Base-by-base conservation (phyloP, 2,797 vertebrate genomes). In the Anguilla megastoma region DNA sequence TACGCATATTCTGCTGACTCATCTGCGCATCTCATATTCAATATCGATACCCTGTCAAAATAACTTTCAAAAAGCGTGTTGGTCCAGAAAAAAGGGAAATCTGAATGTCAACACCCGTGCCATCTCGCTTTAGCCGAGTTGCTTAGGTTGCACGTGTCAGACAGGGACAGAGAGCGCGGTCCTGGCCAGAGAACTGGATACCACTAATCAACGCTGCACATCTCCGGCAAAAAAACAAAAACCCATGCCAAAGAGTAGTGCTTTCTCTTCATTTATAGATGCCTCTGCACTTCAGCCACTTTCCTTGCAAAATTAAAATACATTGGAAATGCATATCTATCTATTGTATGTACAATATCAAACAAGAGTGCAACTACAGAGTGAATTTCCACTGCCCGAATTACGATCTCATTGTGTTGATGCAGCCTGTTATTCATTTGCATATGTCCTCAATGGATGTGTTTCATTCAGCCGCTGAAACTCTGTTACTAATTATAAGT, bases 311-410 rank as follows among this genome's bases (percentile, higher is more conserved):
- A 93, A 92, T 93, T 90, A 95, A 94, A 95, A 94, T 94, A 96
- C 95, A 96, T 94, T 90, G 92, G 96, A 95, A 95, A 95, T 90
- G 69, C 95, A 94, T 95, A 95, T 93, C 93, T 95, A 95, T 95
- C 90, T 92, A 41, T 3, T 41, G 92, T 96, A 96, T 96, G 94
- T 96, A 97, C 96, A 96, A 94, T 96, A 96, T 95, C 96, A 96
- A 96, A 96, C 95, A 95, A 92, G 90, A 91, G 91, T 89, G 14
- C 94, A 93, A 93, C 93, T 95, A 96, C 95, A 95, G 92, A 95
- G 95, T 96, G 92, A 95, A 92, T 93, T 93, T 52, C 89, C 88
- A 87, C 94, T 93, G 93, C 93, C 88, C 89, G 83, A 92, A 93
- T 93, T 93, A 92, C 93, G 91, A 90, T 93, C 92, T 94, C 89